These are phyloP conservation scores for Glaucidium brasilianum DNA, from an alignment of 2,113 vertebrate genomes.

Conservation along the genomic window DNA sequence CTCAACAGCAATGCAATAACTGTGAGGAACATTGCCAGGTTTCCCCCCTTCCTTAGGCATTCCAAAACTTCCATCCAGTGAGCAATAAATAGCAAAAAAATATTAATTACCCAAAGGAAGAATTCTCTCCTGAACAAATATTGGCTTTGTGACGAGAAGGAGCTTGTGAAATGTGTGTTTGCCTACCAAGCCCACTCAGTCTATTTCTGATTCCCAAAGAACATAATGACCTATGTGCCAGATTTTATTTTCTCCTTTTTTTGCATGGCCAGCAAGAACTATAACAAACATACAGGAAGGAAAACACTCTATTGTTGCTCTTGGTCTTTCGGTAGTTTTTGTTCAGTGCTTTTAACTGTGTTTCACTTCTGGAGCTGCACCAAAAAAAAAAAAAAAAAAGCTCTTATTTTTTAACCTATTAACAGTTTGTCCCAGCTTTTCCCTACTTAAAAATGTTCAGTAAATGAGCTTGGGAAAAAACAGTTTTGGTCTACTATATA, in stretches of 20 bases:
- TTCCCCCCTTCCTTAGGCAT: neutral
- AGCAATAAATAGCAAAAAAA: constrained; percentile 66
- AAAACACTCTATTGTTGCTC: constrained; percentile 43
- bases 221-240: constrained; percentile 48
- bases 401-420: neutral
- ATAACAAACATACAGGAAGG: constrained; percentile 50
- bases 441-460: neutral
- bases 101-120: constrained; percentile 65
- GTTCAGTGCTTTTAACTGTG: neutral
- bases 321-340: constrained; percentile 28
- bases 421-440: neutral
- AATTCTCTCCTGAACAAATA: constrained; percentile 66
- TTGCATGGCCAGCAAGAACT: constrained; percentile 38
- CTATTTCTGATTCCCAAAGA: constrained; percentile 61
- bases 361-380: neutral
- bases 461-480: neutral
- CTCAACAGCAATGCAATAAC: constrained; percentile 37
- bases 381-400: neutral
- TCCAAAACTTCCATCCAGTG: constrained; percentile 56
- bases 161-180: constrained; percentile 62
- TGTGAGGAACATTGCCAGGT: constrained; percentile 17
- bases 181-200: constrained; percentile 58
- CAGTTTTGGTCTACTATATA: neutral
- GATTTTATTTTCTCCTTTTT: constrained; percentile 28
- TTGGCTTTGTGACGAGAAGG: constrained; percentile 47